These are phyloP conservation scores for Paramisgurnus dabryanus DNA, from an alignment of 2,113 vertebrate species.

Conservation along the genomic window DNA sequence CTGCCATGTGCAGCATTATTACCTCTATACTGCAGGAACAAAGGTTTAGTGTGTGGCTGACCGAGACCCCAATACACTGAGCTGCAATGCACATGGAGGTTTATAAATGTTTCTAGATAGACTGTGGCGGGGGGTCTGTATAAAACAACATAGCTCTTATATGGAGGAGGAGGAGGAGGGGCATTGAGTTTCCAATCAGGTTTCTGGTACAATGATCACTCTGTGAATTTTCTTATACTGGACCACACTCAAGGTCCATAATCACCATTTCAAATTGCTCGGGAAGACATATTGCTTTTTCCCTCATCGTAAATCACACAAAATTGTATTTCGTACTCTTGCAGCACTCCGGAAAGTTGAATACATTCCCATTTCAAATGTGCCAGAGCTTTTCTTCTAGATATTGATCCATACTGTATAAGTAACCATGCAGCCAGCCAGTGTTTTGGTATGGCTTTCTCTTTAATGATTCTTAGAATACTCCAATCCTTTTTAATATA, in stretches of 20 bases:
- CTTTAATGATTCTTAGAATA: slow-evolving; percentile 6
- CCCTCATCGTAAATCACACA: slow-evolving; percentile 2
- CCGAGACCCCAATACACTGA: not conserved
- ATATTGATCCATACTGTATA: slow-evolving; percentile 1
- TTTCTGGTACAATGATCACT: not conserved
- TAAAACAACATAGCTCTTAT: not conserved
- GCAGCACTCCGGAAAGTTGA: not conserved
- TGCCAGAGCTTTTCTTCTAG: not conserved
- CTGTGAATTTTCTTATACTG: not conserved
- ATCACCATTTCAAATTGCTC: slow-evolving; percentile 18
- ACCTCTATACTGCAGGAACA: slow-evolving; percentile 12
- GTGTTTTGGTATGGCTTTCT: not conserved
- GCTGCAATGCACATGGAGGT: not conserved
- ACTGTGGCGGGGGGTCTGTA: not conserved
- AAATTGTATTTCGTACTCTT: slow-evolving; percentile 14
- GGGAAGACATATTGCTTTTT: not conserved
- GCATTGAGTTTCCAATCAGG: not conserved
- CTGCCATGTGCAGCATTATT: slow-evolving; percentile 9
- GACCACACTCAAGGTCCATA: not conserved
- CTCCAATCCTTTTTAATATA: not conserved
- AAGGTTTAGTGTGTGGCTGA: not conserved
- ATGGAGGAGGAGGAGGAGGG: not conserved
- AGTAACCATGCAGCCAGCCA: not conserved
- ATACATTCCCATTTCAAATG: not conserved
- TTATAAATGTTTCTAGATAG: not conserved